Evolutionary conservation across 2,888 invertebrate species (phyloP).

Genomic region (Drosophila robusta): DNA sequence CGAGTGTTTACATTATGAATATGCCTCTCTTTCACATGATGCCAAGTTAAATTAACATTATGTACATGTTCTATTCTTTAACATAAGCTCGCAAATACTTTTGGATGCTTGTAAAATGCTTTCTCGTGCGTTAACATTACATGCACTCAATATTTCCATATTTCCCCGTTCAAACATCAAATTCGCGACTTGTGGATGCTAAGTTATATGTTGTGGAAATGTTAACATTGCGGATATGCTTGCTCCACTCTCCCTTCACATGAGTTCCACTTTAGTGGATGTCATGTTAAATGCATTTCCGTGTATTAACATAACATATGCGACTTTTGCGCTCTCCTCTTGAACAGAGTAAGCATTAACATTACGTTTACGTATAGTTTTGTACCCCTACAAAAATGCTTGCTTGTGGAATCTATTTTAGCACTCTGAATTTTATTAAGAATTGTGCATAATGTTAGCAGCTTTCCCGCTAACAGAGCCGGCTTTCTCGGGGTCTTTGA

Average conservation of each 20-base stretch:
- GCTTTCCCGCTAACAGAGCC: constrained; percentile 44
- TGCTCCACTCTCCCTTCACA: neutral
- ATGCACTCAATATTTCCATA: neutral
- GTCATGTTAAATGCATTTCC: neutral
- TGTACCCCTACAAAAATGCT: neutral
- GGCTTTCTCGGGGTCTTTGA: constrained; percentile 58
- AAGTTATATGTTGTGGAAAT: neutral
- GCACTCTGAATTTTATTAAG: neutral
- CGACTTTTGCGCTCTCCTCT: neutral
- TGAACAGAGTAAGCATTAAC: neutral
- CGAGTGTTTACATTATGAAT: no score
- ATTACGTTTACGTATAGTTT: neutral
- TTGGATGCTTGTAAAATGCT: no score
- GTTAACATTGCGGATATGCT: neutral
- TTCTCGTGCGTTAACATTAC: neutral
- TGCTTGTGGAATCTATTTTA: constrained; percentile 14
- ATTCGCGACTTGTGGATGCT: neutral
- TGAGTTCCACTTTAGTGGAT: neutral
- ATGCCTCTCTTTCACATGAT: no score
- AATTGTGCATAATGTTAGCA: constrained; percentile 2
- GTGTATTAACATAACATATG: neutral
- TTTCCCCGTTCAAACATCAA: neutral
- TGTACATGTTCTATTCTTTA: no score
- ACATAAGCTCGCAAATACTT: no score
- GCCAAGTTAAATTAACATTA: no score